These are phyloP conservation scores for Lasioglossum figueresi DNA, from an alignment of 2,888 invertebrate genomes.

Conservation along the genomic window DNA sequence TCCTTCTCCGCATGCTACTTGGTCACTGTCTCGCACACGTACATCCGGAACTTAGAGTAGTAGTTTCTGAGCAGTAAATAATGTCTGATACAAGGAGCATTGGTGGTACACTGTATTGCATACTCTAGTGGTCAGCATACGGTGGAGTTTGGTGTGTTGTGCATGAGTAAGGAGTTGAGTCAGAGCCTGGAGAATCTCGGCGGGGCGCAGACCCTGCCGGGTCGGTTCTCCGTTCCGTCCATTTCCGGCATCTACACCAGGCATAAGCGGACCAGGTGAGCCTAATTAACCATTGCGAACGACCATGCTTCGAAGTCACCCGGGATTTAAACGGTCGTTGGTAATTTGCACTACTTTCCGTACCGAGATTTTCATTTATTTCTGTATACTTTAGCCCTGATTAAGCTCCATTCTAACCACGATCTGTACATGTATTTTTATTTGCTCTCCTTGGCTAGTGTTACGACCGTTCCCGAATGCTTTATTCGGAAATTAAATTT, in stretches of 20 bases:
- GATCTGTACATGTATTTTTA: slow-evolving; percentile 53
- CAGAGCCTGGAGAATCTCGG: slow-evolving; percentile 86
- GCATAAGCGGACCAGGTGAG: slow-evolving; percentile 93
- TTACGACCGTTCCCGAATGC: slow-evolving; percentile 71
- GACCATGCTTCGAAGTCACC: slow-evolving; percentile 73
- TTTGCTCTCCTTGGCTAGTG: slow-evolving; percentile 54
- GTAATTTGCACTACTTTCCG: slow-evolving; percentile 66
- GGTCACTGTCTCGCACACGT: slow-evolving; percentile 68
- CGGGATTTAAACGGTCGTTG: slow-evolving; percentile 75
- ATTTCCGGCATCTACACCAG: slow-evolving; percentile 92
- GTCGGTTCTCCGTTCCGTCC: slow-evolving; percentile 86
- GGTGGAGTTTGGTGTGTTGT: slow-evolving; percentile 84
- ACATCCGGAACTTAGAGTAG: slow-evolving; percentile 70
- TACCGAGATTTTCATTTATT: slow-evolving; percentile 43
- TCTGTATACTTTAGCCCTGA: slow-evolving; percentile 52
- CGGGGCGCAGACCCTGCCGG: slow-evolving; percentile 88
- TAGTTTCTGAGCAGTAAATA: slow-evolving; percentile 75
- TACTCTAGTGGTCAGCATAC: slow-evolving; percentile 84
- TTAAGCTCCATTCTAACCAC: slow-evolving; percentile 48
- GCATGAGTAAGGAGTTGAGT: slow-evolving; percentile 85
- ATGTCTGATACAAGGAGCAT: slow-evolving; percentile 80
- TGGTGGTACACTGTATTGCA: slow-evolving; percentile 84
- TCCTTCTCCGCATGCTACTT: slow-evolving; percentile 67
- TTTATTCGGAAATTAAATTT: slow-evolving; percentile 53
- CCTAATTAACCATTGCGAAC: slow-evolving; percentile 74